A percentile compares a stretch with the other conserved stretches of the same genome.
Conservation (phyloP, 2,797 vertebrate genomes). For the Cryptoblepharus egeriae region DNA sequence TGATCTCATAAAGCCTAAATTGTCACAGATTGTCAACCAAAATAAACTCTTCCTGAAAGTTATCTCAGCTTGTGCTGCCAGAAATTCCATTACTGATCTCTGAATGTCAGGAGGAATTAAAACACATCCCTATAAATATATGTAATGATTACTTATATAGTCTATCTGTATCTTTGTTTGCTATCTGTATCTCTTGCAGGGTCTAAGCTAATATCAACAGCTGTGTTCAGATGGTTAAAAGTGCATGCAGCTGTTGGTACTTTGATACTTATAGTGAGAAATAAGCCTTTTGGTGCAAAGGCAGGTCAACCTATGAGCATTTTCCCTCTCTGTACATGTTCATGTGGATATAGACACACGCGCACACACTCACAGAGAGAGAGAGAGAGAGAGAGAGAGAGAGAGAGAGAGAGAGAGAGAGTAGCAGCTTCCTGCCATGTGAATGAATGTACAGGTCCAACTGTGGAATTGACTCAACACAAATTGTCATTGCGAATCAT, state of each 20-base stretch:
- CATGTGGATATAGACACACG: background rate
- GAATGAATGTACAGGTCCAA: too few species aligned
- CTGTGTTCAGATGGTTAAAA: background rate
- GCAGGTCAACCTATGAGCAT: background rate
- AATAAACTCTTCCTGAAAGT: constrained; percentile 5
- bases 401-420: background rate
- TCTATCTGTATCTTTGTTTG: background rate
- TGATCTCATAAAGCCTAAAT: constrained; percentile 14
- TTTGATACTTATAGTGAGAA: background rate
- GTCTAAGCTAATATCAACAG: background rate
- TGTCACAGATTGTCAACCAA: constrained; percentile 36
- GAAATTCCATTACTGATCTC: constrained; percentile 19
- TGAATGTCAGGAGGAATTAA: constrained; percentile 26
- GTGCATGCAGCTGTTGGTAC: background rate
- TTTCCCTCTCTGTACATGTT: constrained; percentile 16
- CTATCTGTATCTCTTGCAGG: background rate
- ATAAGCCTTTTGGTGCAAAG: background rate
- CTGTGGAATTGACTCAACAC: too few species aligned
- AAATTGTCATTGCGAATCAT: too few species aligned
- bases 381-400: too few species aligned
- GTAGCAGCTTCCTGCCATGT: background rate
- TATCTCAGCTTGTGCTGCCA: background rate
- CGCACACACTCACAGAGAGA: background rate
- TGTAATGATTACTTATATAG: background rate
- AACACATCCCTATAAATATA: background rate